Conservation (phyloP, 1,140 invertebrate species). For the Pogonognathellus flavescens region DNA sequence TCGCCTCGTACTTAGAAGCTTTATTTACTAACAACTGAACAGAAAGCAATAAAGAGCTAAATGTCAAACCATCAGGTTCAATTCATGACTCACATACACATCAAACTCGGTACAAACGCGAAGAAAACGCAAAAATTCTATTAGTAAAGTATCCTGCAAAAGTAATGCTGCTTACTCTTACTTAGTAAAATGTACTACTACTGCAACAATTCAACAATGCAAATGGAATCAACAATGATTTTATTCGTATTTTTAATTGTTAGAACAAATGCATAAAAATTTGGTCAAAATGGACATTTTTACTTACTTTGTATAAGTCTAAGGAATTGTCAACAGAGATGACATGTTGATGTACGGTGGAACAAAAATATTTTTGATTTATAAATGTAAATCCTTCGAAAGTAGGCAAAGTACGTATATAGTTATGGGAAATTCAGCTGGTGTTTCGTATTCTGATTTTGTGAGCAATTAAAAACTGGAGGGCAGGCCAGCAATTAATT, state of each 20-base stretch:
- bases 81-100: not conserved
- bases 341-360: not conserved
- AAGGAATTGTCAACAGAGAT: not conserved
- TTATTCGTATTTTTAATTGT: slow-evolving; percentile 21
- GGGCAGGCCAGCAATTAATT: slow-evolving; percentile 10
- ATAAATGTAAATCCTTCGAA: not conserved
- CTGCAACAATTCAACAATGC: not conserved
- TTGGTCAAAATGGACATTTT: not conserved
- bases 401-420: too few species aligned
- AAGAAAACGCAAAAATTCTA: not conserved
- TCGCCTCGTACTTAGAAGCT: not conserved
- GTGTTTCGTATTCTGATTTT: not conserved
- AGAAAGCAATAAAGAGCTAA: not conserved
- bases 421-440: not conserved
- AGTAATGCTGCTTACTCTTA: too few species aligned
- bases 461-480: slow-evolving; percentile 22
- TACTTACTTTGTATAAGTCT: slow-evolving; percentile 1
- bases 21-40: not conserved
- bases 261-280: slow-evolving; percentile 30
- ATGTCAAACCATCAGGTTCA: slow-evolving; percentile 10
- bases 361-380: not conserved
- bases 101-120: not conserved
- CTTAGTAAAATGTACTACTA: not conserved
- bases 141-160: not conserved
- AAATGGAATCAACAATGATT: slow-evolving; percentile 24